These are phyloP conservation scores for Crossocerus cetratus DNA, from an alignment of 2,888 invertebrate genomes.

Conservation along the genomic window DNA sequence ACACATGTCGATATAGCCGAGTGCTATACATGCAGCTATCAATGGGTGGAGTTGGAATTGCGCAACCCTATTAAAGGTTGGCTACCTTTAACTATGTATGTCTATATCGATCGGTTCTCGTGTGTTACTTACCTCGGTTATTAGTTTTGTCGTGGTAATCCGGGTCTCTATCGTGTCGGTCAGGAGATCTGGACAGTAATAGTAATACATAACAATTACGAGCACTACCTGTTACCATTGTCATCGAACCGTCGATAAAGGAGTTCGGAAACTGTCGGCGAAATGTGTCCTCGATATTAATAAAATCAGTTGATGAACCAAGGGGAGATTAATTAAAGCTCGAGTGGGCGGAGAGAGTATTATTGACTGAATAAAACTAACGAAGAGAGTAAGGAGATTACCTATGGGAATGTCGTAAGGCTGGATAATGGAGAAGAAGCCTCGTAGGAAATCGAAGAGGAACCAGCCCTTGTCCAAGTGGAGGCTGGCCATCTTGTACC, in stretches of 20 bases:
- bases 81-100: not conserved
- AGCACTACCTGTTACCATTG: too few species aligned
- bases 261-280: too few species aligned
- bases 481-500: constrained; percentile 77
- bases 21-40: too few species aligned
- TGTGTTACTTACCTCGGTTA: constrained; percentile 70
- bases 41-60: too few species aligned
- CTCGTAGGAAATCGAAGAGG: constrained; percentile 82
- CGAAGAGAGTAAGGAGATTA: constrained; percentile 68
- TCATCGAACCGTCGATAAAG: too few species aligned
- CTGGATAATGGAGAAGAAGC: constrained; percentile 82
- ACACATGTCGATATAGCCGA: too few species aligned
- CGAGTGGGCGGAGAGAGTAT: too few species aligned
- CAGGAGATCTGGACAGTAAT: constrained; percentile 71
- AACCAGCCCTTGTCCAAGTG: constrained; percentile 81
- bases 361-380: too few species aligned
- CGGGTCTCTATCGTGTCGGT: constrained; percentile 74
- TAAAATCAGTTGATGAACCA: too few species aligned
- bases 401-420: constrained; percentile 83
- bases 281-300: too few species aligned
- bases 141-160: constrained; percentile 69
- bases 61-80: not conserved
- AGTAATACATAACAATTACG: not conserved
- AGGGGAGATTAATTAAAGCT: too few species aligned
- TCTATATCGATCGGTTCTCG: not conserved